These are phyloP conservation scores for Phacellophora camtschatica DNA, from an alignment of 30 jellyfish, hydroid and myxozoan genomes.

Conservation along the genomic window DNA sequence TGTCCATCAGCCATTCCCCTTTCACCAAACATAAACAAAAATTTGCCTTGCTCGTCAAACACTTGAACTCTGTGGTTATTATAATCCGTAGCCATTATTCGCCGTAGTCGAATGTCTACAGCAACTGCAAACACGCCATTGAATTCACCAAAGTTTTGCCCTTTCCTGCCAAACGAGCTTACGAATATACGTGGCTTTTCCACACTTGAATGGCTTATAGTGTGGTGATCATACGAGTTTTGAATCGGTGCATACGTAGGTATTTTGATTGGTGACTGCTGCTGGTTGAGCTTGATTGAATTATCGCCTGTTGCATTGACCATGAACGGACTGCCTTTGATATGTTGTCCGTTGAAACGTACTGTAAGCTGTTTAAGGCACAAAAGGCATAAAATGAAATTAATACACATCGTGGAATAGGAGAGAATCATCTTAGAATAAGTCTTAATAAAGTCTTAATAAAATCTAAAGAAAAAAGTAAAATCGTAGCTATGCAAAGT, in stretches of 20 bases:
- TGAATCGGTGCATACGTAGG: conserved; percentile 32
- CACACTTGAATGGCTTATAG: background rate
- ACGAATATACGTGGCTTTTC: conserved; percentile 34
- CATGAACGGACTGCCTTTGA: conserved; percentile 89
- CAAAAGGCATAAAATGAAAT: no score
- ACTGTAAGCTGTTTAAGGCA: conserved; percentile 64
- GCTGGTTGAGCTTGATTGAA: conserved; percentile 30
- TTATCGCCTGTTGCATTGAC: conserved; percentile 55
- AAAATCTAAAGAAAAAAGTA: no score
- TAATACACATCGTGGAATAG: no score
- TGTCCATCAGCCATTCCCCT: conserved; percentile 93
- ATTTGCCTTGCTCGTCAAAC: conserved; percentile 84
- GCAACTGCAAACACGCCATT: conserved; percentile 95
- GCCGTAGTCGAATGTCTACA: conserved; percentile 66
- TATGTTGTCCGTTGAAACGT: conserved; percentile 73
- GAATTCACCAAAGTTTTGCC: conserved; percentile 80
- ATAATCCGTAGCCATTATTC: conserved; percentile 89
- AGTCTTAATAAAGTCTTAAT: no score
- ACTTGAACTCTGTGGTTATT: conserved; percentile 94
- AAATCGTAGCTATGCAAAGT: no score
- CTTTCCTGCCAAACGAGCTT: conserved; percentile 78
- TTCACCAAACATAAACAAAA: conserved; percentile 84
- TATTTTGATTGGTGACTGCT: conserved; percentile 59
- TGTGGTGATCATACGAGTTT: conserved; percentile 41
- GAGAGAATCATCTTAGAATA: no score